Evolutionary conservation across 2,797 vertebrate species (phyloP).

Genomic region (Onychomys leucogaster): DNA sequence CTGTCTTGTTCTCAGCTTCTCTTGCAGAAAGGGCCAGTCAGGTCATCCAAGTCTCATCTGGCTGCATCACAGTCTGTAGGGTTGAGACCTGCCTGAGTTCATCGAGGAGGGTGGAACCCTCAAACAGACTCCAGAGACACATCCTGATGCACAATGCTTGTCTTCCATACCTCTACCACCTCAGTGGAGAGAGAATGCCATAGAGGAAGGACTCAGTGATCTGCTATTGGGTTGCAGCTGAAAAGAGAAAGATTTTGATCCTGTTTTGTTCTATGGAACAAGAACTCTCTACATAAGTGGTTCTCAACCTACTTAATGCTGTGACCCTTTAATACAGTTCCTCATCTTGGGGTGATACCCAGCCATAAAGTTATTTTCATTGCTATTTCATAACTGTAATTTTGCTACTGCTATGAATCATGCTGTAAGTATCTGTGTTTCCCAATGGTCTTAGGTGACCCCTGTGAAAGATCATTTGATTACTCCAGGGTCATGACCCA

Average conservation of each 20-base stretch:
- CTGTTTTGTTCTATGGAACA: neutral
- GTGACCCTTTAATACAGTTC: neutral
- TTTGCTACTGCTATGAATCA: neutral
- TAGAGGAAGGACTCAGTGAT: neutral
- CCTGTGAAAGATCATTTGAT: too few relatives aligned
- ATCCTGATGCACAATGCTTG: neutral
- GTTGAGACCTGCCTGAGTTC: neutral
- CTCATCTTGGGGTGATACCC: neutral
- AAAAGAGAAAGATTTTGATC: conserved; percentile 2
- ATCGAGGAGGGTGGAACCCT: neutral
- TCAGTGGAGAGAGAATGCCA: neutral
- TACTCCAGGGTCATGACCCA: neutral
- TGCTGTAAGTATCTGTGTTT: neutral
- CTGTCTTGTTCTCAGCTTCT: neutral
- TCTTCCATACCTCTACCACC: neutral
- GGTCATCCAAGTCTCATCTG: neutral
- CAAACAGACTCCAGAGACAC: neutral
- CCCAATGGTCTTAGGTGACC: neutral
- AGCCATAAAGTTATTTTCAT: neutral
- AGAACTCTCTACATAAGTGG: neutral
- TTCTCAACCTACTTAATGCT: neutral
- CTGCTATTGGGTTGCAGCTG: neutral
- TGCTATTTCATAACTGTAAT: neutral
- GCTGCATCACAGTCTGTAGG: neutral
- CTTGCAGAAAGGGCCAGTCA: neutral